Percentiles rank a stretch among this genome's conserved stretches.
phyloP scores from a whole-genome alignment of 2,113 vertebrate species.

The Lepus americanus region DNA sequence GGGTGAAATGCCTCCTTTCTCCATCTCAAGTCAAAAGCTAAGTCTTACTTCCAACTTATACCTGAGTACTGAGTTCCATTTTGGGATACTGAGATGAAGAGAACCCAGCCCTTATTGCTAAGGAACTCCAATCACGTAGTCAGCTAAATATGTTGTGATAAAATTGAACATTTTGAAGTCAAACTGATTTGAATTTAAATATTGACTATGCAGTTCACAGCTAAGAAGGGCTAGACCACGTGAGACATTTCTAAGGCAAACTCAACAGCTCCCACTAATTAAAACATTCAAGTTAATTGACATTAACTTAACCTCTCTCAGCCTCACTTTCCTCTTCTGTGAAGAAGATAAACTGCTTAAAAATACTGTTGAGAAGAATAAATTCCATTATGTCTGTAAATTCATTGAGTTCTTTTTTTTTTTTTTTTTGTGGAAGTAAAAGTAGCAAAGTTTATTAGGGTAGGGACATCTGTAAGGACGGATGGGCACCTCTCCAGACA shows the following conservation, averaged over 20 bases:
- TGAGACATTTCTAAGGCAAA: slow-evolving; percentile 5
- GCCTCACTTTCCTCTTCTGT: neutral
- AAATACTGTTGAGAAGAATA: neutral
- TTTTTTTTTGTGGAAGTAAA: neutral
- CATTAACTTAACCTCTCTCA: neutral
- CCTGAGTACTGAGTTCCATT: neutral
- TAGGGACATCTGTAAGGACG: too few species aligned
- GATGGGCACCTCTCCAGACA: too few species aligned
- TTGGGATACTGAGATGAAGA: neutral
- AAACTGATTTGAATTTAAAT: slow-evolving; percentile 62
- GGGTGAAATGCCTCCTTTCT: rapidly evolving
- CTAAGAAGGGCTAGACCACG: neutral
- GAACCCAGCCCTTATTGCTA: neutral
- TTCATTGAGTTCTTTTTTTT: neutral
- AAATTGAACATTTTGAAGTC: slow-evolving; percentile 49
- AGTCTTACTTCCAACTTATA: neutral
- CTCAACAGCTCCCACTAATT: neutral
- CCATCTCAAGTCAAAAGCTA: neutral
- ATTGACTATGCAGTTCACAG: neutral
- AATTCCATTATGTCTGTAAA: neutral
- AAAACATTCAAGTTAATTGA: neutral
- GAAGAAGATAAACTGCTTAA: neutral
- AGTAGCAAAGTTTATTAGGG: too few species aligned
- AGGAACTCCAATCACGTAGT: slow-evolving; percentile 41
- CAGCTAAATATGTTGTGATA: slow-evolving; percentile 34